These are phyloP conservation scores for Solenopsis invicta DNA, from an alignment of 1,140 invertebrate species.

Conservation along the genomic window DNA sequence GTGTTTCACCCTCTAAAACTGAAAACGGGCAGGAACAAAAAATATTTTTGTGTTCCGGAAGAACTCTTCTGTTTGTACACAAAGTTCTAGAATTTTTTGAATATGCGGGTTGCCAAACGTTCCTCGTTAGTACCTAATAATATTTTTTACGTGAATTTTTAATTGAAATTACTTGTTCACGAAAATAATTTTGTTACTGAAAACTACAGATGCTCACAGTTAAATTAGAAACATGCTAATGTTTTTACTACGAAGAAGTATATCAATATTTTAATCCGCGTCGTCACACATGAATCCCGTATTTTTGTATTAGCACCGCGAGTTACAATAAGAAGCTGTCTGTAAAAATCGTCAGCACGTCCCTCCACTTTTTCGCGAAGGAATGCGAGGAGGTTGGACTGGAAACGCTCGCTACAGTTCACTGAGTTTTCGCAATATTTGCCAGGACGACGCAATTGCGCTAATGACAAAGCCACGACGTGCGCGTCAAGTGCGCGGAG, in stretches of 20 bases:
- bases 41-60: no score
- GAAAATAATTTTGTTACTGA: not conserved
- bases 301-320: not conserved
- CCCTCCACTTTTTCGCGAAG: not conserved
- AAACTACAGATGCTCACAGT: not conserved
- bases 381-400: not conserved
- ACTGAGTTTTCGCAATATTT: constrained; percentile 27
- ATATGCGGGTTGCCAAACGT: no score
- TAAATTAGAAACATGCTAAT: constrained; percentile 3
- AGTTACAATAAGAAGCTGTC: not conserved
- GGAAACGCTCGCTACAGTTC: not conserved
- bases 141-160: no score
- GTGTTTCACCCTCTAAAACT: no score
- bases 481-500: not conserved
- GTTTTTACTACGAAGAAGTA: not conserved
- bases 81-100: no score
- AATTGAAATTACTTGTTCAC: no score
- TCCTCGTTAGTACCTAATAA: no score
- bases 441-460: constrained; percentile 42
- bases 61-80: no score
- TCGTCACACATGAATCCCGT: not conserved
- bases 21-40: no score
- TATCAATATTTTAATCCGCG: not conserved
- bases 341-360: not conserved
- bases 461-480: constrained; percentile 63